A percentile compares a stretch with the other conserved stretches of the same genome.
phyloP scores from a whole-genome alignment of 1,140 invertebrate species.

The Philotrypesis tridentata region DNA sequence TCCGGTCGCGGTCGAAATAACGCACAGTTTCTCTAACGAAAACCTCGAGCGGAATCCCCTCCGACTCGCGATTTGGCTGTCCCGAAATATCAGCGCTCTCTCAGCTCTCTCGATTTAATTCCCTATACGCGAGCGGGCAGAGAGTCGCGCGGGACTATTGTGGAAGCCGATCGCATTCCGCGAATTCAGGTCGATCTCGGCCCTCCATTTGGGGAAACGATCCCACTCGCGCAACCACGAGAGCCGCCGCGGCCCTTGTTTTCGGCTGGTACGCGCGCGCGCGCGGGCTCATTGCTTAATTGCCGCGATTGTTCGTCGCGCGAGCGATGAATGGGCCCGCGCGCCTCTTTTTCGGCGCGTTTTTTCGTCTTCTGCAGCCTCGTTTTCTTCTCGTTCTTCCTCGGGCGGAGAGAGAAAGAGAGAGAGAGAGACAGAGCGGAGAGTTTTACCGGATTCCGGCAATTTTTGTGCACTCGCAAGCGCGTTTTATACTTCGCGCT shows the following conservation, averaged over 20 bases:
- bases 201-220: conserved; percentile 24
- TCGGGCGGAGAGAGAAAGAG: too few relatives aligned
- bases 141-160: conserved; percentile 17
- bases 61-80: conserved; percentile 18
- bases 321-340: neutral
- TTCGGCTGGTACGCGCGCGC: neutral
- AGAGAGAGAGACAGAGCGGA: too few relatives aligned
- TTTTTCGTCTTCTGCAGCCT: too few relatives aligned
- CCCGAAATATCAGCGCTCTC: too few relatives aligned
- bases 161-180: conserved; percentile 29
- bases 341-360: neutral
- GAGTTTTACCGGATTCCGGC: neutral
- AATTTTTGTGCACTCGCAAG: neutral
- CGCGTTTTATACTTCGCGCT: neutral
- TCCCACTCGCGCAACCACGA: neutral
- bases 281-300: conserved; percentile 44
- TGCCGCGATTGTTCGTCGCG: conserved; percentile 36
- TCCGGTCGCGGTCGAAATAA: too few relatives aligned
- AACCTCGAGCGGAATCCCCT: too few relatives aligned
- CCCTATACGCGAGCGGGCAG: too few relatives aligned
- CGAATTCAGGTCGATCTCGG: conserved; percentile 10
- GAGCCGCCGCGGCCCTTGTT: neutral
- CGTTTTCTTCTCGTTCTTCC: too few relatives aligned
- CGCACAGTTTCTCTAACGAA: too few relatives aligned
- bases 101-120: conserved; percentile 33